Percentiles rank a stretch among this genome's conserved stretches.
phyloP scores from a whole-genome alignment of 1,140 invertebrate species.

The Druon quercuslanigerum region DNA sequence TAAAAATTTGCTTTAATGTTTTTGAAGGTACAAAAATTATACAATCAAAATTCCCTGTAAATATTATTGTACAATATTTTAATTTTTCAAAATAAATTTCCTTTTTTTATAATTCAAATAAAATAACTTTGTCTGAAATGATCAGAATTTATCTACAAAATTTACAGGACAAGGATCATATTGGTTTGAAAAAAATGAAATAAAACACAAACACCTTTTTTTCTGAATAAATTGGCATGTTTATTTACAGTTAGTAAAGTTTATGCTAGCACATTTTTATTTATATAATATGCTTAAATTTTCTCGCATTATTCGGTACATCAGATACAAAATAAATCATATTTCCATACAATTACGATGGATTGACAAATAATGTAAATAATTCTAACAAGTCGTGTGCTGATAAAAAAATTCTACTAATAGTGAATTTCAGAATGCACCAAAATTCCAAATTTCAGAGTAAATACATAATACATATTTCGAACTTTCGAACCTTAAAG shows the following conservation, averaged over 20 bases:
- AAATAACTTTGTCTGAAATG: too few species aligned
- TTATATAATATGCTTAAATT: slow-evolving; percentile 5
- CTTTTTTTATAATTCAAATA: too few species aligned
- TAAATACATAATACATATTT: neutral
- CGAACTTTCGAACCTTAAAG: neutral
- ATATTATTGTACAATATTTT: too few species aligned
- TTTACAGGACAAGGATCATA: too few species aligned
- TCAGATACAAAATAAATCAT: slow-evolving; percentile 27
- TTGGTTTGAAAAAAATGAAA: too few species aligned
- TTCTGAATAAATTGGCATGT: slow-evolving; percentile 14
- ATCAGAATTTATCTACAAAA: too few species aligned
- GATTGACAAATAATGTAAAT: slow-evolving; percentile 6
- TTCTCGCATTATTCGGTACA: neutral
- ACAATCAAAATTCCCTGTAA: too few species aligned
- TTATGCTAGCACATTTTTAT: neutral
- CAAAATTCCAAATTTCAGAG: neutral
- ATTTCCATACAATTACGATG: neutral
- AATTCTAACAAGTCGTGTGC: neutral
- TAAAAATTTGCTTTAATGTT: too few species aligned
- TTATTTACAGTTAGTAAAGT: slow-evolving; percentile 25
- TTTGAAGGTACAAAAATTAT: too few species aligned
- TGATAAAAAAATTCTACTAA: slow-evolving; percentile 11
- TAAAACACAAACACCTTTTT: neutral
- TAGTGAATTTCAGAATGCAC: neutral
- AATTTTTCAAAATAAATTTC: too few species aligned